Evolutionary conservation across 2,888 invertebrate genomes (phyloP), one percentile per base, ranked within the genome.

Genomic region (Tiphia femorata): DNA sequence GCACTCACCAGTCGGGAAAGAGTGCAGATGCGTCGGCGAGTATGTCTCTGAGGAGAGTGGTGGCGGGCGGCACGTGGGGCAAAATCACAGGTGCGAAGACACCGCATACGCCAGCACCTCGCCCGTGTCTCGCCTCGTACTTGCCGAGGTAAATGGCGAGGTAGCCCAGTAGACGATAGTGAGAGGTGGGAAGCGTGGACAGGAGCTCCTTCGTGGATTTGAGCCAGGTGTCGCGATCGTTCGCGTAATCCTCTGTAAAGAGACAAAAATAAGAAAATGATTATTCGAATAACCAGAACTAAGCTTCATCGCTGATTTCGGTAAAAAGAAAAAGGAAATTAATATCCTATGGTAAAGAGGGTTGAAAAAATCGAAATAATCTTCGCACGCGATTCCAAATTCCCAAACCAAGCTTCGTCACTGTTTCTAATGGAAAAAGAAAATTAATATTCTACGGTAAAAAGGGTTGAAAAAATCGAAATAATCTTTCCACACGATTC

Each of bases 11-110:
- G 49, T 78, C 77, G 25, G 77, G 74, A 62, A 82, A 83, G 41
- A 83, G 71, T 38, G 68, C 64, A 20, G 68, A 35, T 4, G 81
- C 81, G 27, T 81, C 82, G 44, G 67, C 73, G 40, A 83, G 74
- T 38, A 83, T 77, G 49, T 83, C 83, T 10, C 78, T 75, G 37
- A 83, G 76, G 17, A 83, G 73, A 17, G 75, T 77, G 20, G 82
- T 82, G 43, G 81, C 82, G 7, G 83, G 81, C 47, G 83, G 81
- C 38, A 83, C 78, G 59, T 82, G 82, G n/a, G 83, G 82, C 43
- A 83, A 60, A 48, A 83, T 77, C 46, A 83, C 76, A 8, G 83
- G 83, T 3, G 82, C 82, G 60, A 83, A 83, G 23, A 80, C 80
- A 20, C 77, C 77, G 56, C 79, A 77, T 33, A 82, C 76, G 3